A percentile compares a stretch with the other conserved stretches of the same genome.
Evolutionary conservation across 2,888 invertebrate species (phyloP).

Genomic region (Coelinius sp.): DNA sequence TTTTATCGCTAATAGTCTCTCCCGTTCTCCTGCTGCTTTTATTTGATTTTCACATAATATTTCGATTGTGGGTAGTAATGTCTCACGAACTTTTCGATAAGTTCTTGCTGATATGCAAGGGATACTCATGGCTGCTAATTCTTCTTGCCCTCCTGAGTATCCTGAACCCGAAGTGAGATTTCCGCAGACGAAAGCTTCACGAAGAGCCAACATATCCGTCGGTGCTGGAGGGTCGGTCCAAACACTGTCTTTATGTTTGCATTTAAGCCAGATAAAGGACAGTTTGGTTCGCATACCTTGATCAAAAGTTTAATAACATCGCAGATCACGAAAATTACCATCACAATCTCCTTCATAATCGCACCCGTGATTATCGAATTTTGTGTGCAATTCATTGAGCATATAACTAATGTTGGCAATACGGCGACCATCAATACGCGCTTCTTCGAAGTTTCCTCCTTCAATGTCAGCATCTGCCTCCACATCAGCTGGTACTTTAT

Average conservation of each 20-base stretch:
- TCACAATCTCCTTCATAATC: not conserved
- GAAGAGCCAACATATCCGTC: constrained; percentile 6
- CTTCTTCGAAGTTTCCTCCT: not conserved
- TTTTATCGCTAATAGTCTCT: constrained; percentile 16
- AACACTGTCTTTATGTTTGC: constrained; percentile 14
- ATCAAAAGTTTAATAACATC: not conserved
- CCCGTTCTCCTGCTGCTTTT: constrained; percentile 16
- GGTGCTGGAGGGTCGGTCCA: not conserved
- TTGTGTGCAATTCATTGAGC: not conserved
- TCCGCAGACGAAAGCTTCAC: constrained; percentile 20
- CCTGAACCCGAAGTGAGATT: constrained; percentile 25
- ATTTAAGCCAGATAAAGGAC: constrained; percentile 12
- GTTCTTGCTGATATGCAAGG: constrained; percentile 20
- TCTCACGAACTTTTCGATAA: constrained; percentile 10
- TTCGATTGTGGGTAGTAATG: not conserved
- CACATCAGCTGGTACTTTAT: too few species aligned
- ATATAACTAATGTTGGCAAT: not conserved
- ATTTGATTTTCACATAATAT: constrained; percentile 14
- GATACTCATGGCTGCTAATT: constrained; percentile 30
- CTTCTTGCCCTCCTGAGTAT: constrained; percentile 13
- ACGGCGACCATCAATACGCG: not conserved
- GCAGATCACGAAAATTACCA: too few species aligned
- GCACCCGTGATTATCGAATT: not conserved
- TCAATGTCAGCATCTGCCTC: too few species aligned
- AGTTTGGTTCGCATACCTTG: constrained; percentile 1